Conservation (phyloP, 2,113 vertebrate species). For the Spermophilus dauricus region DNA sequence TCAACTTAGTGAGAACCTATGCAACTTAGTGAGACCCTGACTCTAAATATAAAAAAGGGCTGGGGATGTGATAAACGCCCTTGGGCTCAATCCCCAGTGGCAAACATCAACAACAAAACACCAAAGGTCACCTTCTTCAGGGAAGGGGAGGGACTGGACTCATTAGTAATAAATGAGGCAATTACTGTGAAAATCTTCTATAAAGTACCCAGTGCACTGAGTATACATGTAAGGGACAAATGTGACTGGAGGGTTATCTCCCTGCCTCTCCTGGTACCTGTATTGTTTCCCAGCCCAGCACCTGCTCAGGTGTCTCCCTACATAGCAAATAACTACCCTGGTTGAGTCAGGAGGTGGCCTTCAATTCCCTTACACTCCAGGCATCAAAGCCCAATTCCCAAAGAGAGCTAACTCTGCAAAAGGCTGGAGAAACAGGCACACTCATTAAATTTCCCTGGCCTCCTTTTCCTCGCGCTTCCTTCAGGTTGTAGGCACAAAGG, state of each 20-base stretch:
- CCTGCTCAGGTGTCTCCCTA: neutral
- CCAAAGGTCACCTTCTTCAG: neutral
- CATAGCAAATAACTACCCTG: neutral
- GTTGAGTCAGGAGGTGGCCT: neutral
- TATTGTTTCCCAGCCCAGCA: neutral
- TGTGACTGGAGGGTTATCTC: neutral
- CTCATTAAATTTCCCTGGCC: slow-evolving; percentile 50
- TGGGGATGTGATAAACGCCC: too few species aligned
- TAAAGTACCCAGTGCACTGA: neutral
- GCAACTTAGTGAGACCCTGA: too few species aligned
- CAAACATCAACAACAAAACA: too few species aligned
- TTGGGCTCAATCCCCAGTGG: too few species aligned
- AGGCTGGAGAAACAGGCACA: slow-evolving; percentile 34
- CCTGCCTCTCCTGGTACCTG: neutral
- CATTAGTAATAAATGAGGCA: neutral
- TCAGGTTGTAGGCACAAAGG: slow-evolving; percentile 64
- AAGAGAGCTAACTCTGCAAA: slow-evolving; percentile 34
- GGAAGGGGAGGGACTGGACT: too few species aligned
- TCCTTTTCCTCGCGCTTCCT: slow-evolving; percentile 1
- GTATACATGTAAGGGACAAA: accelerated
- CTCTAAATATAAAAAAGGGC: too few species aligned
- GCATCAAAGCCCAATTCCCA: slow-evolving; percentile 54
- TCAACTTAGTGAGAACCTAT: too few species aligned
- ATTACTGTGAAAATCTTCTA: neutral
- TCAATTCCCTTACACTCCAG: neutral